Percentiles rank a stretch among this genome's conserved stretches.
These are phyloP conservation scores for Cavia porcellus DNA, from an alignment of 2,113 vertebrate species.

Conservation along the genomic window DNA sequence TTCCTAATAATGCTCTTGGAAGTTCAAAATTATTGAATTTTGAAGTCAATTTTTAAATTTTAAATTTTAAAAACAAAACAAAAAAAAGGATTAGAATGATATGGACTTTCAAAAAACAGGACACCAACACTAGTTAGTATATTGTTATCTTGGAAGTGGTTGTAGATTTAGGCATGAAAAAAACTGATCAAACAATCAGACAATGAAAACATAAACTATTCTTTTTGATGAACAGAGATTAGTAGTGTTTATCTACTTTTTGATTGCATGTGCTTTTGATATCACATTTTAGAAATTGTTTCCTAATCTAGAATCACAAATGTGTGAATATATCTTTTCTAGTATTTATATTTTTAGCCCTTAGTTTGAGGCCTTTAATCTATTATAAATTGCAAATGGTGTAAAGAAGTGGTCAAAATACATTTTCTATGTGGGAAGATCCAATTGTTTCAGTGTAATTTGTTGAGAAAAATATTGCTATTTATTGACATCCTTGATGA, in stretches of 20 bases:
- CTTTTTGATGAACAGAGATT: too few relatives aligned
- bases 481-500: neutral
- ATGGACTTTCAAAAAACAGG: too few relatives aligned
- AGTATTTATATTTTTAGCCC: neutral
- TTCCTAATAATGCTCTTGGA: neutral
- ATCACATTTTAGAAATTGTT: neutral
- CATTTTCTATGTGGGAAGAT: neutral
- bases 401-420: neutral
- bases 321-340: neutral
- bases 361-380: neutral
- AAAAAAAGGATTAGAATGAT: too few relatives aligned
- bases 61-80: too few relatives aligned
- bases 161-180: too few relatives aligned
- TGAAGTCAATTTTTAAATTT: neutral
- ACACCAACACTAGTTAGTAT: too few relatives aligned
- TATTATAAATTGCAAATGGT: neutral
- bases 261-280: neutral
- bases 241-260: neutral
- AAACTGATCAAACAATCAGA: too few relatives aligned
- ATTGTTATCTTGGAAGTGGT: too few relatives aligned
- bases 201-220: too few relatives aligned
- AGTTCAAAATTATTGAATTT: conserved; percentile 1
- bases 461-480: neutral
- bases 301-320: neutral
- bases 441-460: neutral